Evolutionary conservation across 2,797 vertebrate species (phyloP), one percentile per base, ranked within the genome.

Genomic region (Dryobates pubescens): DNA sequence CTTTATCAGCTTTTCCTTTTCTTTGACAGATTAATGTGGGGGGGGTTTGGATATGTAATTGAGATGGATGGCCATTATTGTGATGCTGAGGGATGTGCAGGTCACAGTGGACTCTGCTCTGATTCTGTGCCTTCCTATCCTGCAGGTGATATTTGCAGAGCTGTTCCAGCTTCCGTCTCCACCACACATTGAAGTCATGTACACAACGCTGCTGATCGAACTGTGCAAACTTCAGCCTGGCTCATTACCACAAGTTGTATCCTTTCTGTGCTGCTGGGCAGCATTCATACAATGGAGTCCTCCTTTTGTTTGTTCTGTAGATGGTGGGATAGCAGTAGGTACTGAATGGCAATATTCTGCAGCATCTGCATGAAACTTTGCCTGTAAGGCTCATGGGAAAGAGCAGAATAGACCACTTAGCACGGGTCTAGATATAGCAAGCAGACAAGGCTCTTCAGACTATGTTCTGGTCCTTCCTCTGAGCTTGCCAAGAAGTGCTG

Each of bases 241-340:
- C 18, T 99, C 99, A 13, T 96, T 99, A 87, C 99, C 99, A 7
- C 99, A 99, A 98, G 99, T 99, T 23, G 99, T 99, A 99, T 99
- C 99, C 98, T 99, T 98, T 87, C 38, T 27, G 67, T 1, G 0
- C 47, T 90, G 17, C 47, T 51, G 41, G 59, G 30, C 29, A 82
- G 17, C 29, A 4, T 64, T 69, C 80, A 32, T 77, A 15, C 75
- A 88, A 69, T 81, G n/a, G 24, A 51, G 16, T 43, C 57, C 17
- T 80, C 80, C 17, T 72, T 93, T 65, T 16, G 10, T 70, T 91
- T 67, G n/a, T 62, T 89, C 83, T 72, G 24, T 61, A 27, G 13
- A 17, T 73, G 26, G 34, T 34, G 32, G 7, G 29, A 38, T 32
- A 54, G 18, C 24, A 69, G 4, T 57, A 79, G 75, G 54, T 76